Percentiles rank a stretch among this genome's conserved stretches.
phyloP scores from a whole-genome alignment of 2,797 vertebrate genomes.

The Sebastolobus altivelis region DNA sequence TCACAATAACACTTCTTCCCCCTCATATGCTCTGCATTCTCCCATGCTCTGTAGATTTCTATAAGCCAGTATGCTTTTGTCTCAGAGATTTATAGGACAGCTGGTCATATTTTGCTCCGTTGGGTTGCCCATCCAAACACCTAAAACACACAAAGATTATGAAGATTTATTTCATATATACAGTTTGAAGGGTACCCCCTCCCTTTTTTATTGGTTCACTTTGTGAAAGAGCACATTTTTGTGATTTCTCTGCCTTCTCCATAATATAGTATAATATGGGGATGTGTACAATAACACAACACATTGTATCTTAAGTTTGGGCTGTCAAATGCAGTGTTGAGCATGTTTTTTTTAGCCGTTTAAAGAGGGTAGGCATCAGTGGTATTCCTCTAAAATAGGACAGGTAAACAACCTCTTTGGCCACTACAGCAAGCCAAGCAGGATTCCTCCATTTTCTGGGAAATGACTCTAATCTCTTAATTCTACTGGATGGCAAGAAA shows the following conservation, averaged over 20 bases:
- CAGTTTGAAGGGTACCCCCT: not conserved
- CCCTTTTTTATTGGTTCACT: not conserved
- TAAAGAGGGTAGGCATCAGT: constrained; percentile 21
- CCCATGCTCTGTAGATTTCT: constrained; percentile 10
- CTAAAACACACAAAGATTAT: not conserved
- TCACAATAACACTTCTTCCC: constrained; percentile 23
- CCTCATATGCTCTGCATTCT: constrained; percentile 6
- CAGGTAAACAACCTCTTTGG: constrained; percentile 50
- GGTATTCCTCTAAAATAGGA: constrained; percentile 26
- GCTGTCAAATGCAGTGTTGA: constrained; percentile 6
- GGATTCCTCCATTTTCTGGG: constrained; percentile 34
- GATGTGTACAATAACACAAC: not conserved
- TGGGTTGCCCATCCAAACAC: constrained; percentile 6
- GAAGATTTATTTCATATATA: not conserved
- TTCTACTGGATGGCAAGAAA: constrained; percentile 56
- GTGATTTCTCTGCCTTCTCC: not conserved
- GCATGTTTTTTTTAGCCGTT: constrained; percentile 16
- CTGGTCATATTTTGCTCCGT: constrained; percentile 16
- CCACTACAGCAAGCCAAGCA: constrained; percentile 21
- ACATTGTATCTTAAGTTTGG: not conserved
- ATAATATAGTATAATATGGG: not conserved
- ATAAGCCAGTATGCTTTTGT: constrained; percentile 12
- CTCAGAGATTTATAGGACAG: constrained; percentile 20
- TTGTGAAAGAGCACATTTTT: not conserved
- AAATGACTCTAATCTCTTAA: constrained; percentile 70